phyloP scores from a whole-genome alignment of 1,140 invertebrate genomes.

The Aethina tumida region DNA sequence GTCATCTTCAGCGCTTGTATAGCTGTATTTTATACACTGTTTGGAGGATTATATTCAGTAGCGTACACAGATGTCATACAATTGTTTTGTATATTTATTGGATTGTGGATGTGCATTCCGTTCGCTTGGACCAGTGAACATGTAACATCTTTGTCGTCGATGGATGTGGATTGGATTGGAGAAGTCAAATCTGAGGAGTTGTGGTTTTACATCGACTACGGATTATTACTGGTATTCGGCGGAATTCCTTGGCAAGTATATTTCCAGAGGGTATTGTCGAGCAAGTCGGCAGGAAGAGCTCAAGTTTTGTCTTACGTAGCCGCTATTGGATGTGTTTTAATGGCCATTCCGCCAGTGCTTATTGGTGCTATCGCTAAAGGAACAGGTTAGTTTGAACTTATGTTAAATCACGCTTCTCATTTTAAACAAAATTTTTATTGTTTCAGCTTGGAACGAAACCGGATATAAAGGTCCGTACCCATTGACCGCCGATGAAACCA shows the following conservation, averaged over 20 bases:
- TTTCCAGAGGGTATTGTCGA: constrained; percentile 94
- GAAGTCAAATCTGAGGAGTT: constrained; percentile 59
- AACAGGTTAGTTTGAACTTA: constrained; percentile 57
- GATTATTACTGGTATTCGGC: constrained; percentile 86
- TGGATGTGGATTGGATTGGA: constrained; percentile 88
- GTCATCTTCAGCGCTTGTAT: constrained; percentile 93
- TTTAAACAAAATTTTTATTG: neutral
- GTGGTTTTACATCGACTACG: constrained; percentile 84
- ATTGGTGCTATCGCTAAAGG: constrained; percentile 94
- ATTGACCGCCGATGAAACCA: constrained; percentile 65
- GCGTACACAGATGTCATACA: constrained; percentile 99
- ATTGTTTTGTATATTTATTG: constrained; percentile 96
- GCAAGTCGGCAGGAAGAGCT: constrained; percentile 84
- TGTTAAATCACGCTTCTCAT: constrained; percentile 1
- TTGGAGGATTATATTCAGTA: constrained; percentile 95
- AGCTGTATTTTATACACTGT: constrained; percentile 94
- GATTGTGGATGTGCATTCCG: constrained; percentile 96
- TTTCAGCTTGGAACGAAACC: constrained; percentile 87
- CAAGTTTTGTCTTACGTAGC: constrained; percentile 95
- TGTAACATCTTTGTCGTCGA: constrained; percentile 64
- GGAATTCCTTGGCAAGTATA: constrained; percentile 99
- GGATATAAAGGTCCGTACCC: constrained; percentile 65
- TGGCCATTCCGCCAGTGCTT: constrained; percentile 92
- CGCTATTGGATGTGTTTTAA: constrained; percentile 86
- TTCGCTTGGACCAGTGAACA: constrained; percentile 84